A percentile compares a stretch with the other conserved stretches of the same genome.
Conservation (phyloP, 2,888 invertebrate genomes). For the Rhingia campestris region DNA sequence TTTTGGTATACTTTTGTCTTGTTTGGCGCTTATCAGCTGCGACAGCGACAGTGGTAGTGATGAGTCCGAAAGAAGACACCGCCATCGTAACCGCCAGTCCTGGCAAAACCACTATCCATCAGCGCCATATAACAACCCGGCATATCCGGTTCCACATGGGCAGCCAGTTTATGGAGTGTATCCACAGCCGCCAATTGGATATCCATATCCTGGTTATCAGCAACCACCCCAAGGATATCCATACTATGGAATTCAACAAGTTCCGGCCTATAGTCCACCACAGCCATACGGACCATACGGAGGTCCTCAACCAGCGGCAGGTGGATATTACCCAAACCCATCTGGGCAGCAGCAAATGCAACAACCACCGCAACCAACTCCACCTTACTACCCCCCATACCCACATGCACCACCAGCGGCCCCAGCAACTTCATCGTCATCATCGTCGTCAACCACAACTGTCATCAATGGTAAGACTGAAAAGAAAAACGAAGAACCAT, state of each 20-base stretch:
- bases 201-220: constrained; percentile 1
- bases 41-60: constrained; percentile 38
- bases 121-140: constrained; percentile 1
- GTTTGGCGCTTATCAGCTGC: constrained; percentile 3
- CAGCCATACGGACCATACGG: neutral
- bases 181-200: neutral
- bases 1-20: neutral
- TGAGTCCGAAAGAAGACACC: constrained; percentile 24
- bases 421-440: neutral
- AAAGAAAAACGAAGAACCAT: neutral
- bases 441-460: constrained; percentile 1
- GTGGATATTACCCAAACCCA: neutral
- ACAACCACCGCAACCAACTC: neutral
- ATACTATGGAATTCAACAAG: neutral
- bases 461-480: neutral
- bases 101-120: neutral
- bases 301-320: neutral
- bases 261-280: neutral
- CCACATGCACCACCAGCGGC: neutral
- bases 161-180: neutral
- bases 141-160: constrained; percentile 1
- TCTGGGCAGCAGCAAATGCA: neutral
- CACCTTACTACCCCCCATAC: neutral
- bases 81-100: neutral
- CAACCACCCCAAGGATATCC: neutral